Percentiles rank a stretch among this genome's conserved stretches.
phyloP scores from a whole-genome alignment of 1,140 invertebrate genomes.

The Scaptodrosophila lebanonensis region DNA sequence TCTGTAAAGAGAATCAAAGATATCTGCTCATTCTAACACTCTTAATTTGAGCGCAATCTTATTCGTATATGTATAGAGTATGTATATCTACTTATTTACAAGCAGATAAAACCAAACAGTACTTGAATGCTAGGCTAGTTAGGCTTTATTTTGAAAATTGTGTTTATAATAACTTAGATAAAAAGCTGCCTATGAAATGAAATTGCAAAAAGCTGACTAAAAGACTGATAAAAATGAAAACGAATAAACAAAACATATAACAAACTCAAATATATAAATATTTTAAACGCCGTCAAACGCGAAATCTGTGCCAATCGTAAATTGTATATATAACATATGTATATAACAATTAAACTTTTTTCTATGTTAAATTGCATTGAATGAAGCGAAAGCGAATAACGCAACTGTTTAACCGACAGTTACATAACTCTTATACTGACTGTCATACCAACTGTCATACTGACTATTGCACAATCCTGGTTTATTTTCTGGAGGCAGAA shows the following conservation, averaged over 20 bases:
- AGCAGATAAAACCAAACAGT: too few species aligned
- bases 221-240: background rate
- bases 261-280: slow-evolving; percentile 9
- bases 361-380: slow-evolving; percentile 45
- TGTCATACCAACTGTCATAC: slow-evolving; percentile 22
- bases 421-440: slow-evolving; percentile 15
- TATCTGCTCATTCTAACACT: too few species aligned
- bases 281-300: slow-evolving; percentile 32
- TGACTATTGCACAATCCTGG: slow-evolving; percentile 1
- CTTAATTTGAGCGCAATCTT: too few species aligned
- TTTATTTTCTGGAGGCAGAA: background rate
- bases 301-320: slow-evolving; percentile 76
- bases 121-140: too few species aligned
- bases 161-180: too few species aligned
- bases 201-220: too few species aligned
- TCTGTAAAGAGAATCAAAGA: too few species aligned
- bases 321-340: slow-evolving; percentile 51
- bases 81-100: too few species aligned
- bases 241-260: slow-evolving; percentile 11
- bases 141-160: too few species aligned
- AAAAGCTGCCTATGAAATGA: too few species aligned
- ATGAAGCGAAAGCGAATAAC: slow-evolving; percentile 7
- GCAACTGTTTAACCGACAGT: slow-evolving; percentile 1
- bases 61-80: too few species aligned
- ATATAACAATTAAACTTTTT: slow-evolving; percentile 58